Evolutionary conservation across 2,888 invertebrate genomes (phyloP).

Genomic region (Drosophila putrida): DNA sequence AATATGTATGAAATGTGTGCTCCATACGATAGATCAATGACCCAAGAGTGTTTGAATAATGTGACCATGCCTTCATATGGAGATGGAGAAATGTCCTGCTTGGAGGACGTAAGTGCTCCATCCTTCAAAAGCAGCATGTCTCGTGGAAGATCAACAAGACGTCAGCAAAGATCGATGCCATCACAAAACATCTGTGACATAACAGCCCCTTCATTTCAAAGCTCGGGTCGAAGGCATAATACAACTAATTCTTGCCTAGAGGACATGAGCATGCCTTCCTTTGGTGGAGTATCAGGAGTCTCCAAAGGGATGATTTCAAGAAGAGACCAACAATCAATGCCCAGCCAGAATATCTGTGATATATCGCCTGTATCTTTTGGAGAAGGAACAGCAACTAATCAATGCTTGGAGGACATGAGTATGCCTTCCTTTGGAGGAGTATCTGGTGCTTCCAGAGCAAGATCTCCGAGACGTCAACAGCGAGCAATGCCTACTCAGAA

Average conservation of each 20-base stretch:
- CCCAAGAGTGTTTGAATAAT: constrained; percentile 24
- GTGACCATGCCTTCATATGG: constrained; percentile 21
- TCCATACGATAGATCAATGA: not conserved
- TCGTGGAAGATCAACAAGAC: not conserved
- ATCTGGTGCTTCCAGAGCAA: not conserved
- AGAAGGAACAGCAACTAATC: not conserved
- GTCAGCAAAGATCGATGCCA: constrained; percentile 8
- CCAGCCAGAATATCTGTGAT: constrained; percentile 18
- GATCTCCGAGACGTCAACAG: constrained; percentile 1
- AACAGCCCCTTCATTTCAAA: not conserved
- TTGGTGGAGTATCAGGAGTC: constrained; percentile 15
- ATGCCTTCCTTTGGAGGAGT: constrained; percentile 37
- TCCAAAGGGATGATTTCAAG: not conserved
- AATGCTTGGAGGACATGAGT: constrained; percentile 29
- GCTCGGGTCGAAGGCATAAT: not conserved
- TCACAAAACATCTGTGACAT: constrained; percentile 14
- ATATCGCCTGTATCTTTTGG: not conserved
- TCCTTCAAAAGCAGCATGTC: constrained; percentile 15
- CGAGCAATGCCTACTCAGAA: constrained; percentile 13
- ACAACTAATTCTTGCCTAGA: constrained; percentile 16
- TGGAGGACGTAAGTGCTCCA: constrained; percentile 35
- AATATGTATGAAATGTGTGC: not conserved
- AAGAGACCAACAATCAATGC: not conserved
- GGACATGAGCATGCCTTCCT: constrained; percentile 25
- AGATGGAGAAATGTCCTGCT: not conserved